Conservation (phyloP, 2,888 invertebrate genomes). For the Lasioglossum leucozonium region DNA sequence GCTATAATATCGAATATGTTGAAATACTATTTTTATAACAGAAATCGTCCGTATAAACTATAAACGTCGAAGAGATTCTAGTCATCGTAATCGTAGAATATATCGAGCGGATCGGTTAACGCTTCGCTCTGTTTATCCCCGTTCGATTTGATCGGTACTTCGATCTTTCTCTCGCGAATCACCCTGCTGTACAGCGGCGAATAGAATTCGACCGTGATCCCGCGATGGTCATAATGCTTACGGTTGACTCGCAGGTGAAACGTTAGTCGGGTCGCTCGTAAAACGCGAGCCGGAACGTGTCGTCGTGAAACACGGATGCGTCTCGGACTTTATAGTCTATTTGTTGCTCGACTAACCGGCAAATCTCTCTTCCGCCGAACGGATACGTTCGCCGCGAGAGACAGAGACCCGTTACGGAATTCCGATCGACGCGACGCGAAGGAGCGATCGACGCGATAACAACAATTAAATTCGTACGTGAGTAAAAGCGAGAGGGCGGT, state of each 20-base stretch:
- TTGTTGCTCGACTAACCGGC: conserved; percentile 16
- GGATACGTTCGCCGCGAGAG: background rate
- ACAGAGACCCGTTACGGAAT: background rate
- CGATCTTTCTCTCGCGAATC: background rate
- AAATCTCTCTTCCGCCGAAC: background rate
- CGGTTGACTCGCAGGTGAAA: background rate
- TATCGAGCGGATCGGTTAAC: background rate
- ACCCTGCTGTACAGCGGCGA: background rate
- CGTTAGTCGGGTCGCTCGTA: conserved; percentile 43
- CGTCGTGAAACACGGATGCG: background rate
- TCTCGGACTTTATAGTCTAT: background rate
- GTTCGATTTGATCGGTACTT: too few relatives aligned
- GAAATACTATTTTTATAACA: too few relatives aligned
- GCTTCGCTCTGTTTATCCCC: background rate
- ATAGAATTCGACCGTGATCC: background rate
- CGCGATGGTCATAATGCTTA: background rate
- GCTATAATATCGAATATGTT: too few relatives aligned
- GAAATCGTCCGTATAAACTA: too few relatives aligned
- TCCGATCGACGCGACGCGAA: too few relatives aligned
- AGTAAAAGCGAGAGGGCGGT: background rate
- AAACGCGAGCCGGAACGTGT: conserved; percentile 11
- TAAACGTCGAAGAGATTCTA: too few relatives aligned
- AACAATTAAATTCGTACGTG: background rate
- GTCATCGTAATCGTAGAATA: too few relatives aligned
- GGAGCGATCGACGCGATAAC: conserved; percentile 1